Percentiles rank a stretch among this genome's conserved stretches.
Conservation (phyloP, 2,113 vertebrate species). For the Notothenia rossii region DNA sequence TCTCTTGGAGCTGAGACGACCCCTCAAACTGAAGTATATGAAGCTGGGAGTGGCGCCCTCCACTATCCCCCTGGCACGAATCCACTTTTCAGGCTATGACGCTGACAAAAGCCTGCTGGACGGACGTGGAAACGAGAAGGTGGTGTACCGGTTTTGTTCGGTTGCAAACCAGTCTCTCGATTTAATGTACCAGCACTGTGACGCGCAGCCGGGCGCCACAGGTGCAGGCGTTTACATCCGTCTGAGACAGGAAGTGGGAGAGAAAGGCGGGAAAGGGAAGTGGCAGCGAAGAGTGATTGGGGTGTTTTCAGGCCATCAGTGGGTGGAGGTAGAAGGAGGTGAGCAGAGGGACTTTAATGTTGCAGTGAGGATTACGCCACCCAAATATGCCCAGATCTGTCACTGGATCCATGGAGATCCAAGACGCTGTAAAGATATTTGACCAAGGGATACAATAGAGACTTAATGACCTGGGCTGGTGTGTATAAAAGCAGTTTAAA, state of each 20-base stretch:
- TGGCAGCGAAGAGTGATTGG: slow-evolving; percentile 94
- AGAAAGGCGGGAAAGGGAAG: slow-evolving; percentile 55
- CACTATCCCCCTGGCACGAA: slow-evolving; percentile 81
- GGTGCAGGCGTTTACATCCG: slow-evolving; percentile 95
- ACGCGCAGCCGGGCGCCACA: slow-evolving; percentile 88
- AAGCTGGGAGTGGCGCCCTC: slow-evolving; percentile 89
- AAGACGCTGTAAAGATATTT: slow-evolving; percentile 84
- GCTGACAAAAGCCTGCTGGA: slow-evolving; percentile 85
- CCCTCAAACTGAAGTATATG: slow-evolving; percentile 89
- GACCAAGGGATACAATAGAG: slow-evolving; percentile 38
- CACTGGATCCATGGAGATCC: slow-evolving; percentile 91
- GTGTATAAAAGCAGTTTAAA: background rate
- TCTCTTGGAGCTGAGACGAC: slow-evolving; percentile 90
- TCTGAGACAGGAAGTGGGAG: slow-evolving; percentile 74
- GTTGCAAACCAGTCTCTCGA: slow-evolving; percentile 90
- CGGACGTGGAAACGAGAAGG: slow-evolving; percentile 63
- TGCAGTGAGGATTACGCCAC: slow-evolving; percentile 93
- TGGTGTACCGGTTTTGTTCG: slow-evolving; percentile 94
- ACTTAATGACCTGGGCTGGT: slow-evolving; percentile 2
- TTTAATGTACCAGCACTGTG: slow-evolving; percentile 94
- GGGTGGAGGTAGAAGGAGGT: slow-evolving; percentile 88
- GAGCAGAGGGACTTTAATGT: slow-evolving; percentile 92
- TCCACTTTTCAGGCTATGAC: slow-evolving; percentile 96
- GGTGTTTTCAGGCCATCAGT: slow-evolving; percentile 91
- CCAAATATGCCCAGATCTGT: slow-evolving; percentile 95